These are phyloP conservation scores for Notolepis coatsorum DNA, from an alignment of 2,797 vertebrate genomes.

Conservation along the genomic window DNA sequence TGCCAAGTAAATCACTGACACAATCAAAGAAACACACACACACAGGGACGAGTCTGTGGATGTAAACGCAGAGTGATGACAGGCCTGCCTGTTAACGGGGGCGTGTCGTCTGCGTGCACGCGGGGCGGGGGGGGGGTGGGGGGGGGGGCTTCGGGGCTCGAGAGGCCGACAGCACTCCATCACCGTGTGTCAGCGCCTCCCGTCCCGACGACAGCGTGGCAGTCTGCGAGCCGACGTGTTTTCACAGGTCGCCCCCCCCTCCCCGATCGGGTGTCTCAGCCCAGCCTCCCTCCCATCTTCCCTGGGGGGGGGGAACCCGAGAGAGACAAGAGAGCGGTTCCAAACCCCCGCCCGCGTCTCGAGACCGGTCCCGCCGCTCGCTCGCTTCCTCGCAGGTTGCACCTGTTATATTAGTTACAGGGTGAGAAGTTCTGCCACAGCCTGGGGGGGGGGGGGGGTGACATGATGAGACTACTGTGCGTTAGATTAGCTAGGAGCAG, in stretches of 20 bases:
- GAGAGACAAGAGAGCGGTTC: not conserved
- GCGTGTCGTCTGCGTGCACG: too few species aligned
- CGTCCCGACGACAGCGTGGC: conserved; percentile 8
- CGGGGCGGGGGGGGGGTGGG: too few species aligned
- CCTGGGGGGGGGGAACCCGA: not conserved
- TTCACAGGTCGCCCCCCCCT: conserved; percentile 32
- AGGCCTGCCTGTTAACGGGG: not conserved
- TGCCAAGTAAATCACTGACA: too few species aligned
- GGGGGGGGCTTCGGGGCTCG: too few species aligned
- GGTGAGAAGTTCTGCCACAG: not conserved
- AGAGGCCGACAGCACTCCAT: conserved; percentile 2
- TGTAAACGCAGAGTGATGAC: not conserved
- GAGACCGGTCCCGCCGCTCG: too few species aligned
- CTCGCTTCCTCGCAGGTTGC: not conserved
- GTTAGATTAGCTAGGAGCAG: conserved; percentile 1
- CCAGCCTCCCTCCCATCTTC: conserved; percentile 6
- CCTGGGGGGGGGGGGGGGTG: not conserved
- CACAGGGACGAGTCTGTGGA: too few species aligned
- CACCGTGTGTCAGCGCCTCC: not conserved
- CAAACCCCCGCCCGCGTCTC: too few species aligned
- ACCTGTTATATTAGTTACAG: not conserved
- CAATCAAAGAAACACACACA: too few species aligned
- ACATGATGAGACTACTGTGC: not conserved
- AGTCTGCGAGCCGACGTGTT: conserved; percentile 27
- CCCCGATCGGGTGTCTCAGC: conserved; percentile 11